phyloP scores from a whole-genome alignment of 2,113 vertebrate species.

The Isurus oxyrinchus region DNA sequence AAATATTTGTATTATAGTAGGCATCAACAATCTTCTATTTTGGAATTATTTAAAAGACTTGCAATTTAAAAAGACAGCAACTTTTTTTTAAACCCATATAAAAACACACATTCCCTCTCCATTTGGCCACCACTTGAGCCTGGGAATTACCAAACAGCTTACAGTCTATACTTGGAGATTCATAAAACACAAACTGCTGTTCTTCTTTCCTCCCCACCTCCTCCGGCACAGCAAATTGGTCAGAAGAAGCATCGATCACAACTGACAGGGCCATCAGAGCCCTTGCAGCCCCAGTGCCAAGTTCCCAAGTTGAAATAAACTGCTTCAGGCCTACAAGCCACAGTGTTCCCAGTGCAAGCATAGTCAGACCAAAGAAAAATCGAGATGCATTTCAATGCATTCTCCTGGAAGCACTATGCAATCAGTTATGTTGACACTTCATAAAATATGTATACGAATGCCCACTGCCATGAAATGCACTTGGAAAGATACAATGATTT shows the following conservation, averaged over 20 bases:
- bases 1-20: not conserved
- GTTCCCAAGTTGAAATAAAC: not conserved
- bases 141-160: not conserved
- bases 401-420: not conserved
- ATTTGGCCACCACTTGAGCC: not conserved
- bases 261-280: not conserved
- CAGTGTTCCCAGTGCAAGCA: not conserved
- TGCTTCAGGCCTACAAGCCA: not conserved
- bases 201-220: not conserved
- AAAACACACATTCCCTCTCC: not conserved
- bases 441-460: not conserved
- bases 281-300: not conserved
- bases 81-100: not conserved
- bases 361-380: not conserved
- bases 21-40: not conserved
- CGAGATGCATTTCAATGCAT: not conserved
- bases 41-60: not conserved
- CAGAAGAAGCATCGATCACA: not conserved
- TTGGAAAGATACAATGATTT: not conserved
- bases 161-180: not conserved
- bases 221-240: not conserved
- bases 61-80: not conserved
- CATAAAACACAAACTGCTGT: not conserved
- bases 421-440: not conserved
- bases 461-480: not conserved